Evolutionary conservation across 1,140 invertebrate species (phyloP).

Genomic region (Nebria ingens): DNA sequence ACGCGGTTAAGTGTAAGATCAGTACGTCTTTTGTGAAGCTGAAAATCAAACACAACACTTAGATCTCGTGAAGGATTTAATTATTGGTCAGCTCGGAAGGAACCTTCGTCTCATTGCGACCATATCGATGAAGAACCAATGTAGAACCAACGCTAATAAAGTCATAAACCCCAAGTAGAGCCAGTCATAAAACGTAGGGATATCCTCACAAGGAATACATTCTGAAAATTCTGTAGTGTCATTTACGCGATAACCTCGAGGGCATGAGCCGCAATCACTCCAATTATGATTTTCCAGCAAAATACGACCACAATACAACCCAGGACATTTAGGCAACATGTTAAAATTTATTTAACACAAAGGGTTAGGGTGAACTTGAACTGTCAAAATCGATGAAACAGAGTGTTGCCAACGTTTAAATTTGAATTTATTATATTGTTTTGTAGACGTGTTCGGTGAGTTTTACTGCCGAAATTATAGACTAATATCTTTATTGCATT

Average conservation of each 20-base stretch:
- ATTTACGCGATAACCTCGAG: constrained; percentile 64
- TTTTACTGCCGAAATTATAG: too few species aligned
- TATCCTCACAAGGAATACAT: constrained; percentile 67
- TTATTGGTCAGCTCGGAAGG: too few species aligned
- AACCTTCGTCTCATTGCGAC: constrained; percentile 65
- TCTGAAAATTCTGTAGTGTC: constrained; percentile 39
- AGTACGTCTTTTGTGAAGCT: constrained; percentile 63
- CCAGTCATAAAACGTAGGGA: constrained; percentile 82
- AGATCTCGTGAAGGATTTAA: too few species aligned
- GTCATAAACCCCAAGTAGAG: constrained; percentile 91
- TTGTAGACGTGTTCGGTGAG: too few species aligned
- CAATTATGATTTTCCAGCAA: constrained; percentile 53
- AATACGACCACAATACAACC: constrained; percentile 74
- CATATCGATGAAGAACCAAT: constrained; percentile 87
- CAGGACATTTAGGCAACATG: constrained; percentile 52
- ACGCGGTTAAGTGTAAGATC: constrained; percentile 62
- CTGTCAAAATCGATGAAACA: too few species aligned
- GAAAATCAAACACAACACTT: constrained; percentile 24
- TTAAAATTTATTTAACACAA: too few species aligned
- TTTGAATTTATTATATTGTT: too few species aligned
- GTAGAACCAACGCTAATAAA: constrained; percentile 69
- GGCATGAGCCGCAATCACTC: constrained; percentile 76
- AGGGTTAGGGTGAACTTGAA: too few species aligned
- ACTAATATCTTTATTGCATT: too few species aligned
- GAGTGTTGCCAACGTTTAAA: too few species aligned